Evolutionary conservation across 2,113 vertebrate genomes (phyloP).

Genomic region (Calyptomena viridis): DNA sequence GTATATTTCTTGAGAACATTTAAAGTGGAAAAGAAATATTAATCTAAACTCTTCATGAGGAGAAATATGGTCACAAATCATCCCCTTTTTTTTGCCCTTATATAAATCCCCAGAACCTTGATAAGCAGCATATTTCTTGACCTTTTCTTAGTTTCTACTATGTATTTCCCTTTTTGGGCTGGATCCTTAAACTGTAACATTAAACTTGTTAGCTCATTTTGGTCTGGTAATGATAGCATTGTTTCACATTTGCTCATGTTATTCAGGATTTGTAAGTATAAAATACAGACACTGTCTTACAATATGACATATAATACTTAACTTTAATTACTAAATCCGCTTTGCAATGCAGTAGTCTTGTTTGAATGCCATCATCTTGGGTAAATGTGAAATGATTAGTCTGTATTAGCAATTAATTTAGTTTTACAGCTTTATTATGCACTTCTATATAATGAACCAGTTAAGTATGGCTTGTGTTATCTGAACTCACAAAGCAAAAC

Average conservation of each 20-base stretch:
- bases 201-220: not conserved
- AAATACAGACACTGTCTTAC: not conserved
- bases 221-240: not conserved
- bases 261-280: not conserved
- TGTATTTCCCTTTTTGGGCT: not conserved
- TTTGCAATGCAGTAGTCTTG: not conserved
- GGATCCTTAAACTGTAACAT: not conserved
- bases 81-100: not conserved
- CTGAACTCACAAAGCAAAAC: not conserved
- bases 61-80: not conserved
- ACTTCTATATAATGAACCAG: not conserved
- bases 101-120: not conserved
- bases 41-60: not conserved
- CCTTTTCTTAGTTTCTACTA: not conserved
- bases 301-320: not conserved
- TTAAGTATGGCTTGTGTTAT: not conserved
- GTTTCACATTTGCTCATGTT: not conserved
- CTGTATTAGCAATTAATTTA: not conserved
- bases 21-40: not conserved
- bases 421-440: not conserved
- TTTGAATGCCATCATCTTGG: not conserved
- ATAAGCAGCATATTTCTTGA: not conserved
- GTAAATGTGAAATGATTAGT: not conserved
- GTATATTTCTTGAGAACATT: not conserved
- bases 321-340: not conserved